Conservation (phyloP, 2,797 vertebrate species). For the Liparis tanakae region DNA sequence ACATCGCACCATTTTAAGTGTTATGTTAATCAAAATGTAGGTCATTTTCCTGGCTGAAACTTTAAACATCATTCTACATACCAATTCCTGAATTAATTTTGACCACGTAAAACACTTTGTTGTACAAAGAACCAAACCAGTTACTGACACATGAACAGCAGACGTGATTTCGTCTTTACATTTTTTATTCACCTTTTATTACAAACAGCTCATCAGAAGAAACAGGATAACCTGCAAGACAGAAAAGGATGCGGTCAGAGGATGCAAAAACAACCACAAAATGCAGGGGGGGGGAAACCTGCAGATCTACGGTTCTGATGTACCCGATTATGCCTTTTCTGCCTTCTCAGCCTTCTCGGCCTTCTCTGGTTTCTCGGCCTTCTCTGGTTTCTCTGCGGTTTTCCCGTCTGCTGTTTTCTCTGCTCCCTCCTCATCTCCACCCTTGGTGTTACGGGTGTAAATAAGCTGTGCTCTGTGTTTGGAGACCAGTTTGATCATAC, state of each 20-base stretch:
- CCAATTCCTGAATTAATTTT: background rate
- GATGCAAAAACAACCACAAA: background rate
- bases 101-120: background rate
- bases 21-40: background rate
- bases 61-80: background rate
- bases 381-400: too few relatives aligned
- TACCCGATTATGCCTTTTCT: slow-evolving; percentile 78
- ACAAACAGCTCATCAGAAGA: slow-evolving; percentile 70
- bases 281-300: fast-evolving
- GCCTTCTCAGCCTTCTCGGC: too few relatives aligned
- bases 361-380: too few relatives aligned
- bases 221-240: slow-evolving; percentile 70
- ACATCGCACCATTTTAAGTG: background rate
- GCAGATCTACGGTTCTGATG: background rate
- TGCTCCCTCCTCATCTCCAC: slow-evolving; percentile 88
- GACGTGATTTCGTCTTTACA: slow-evolving; percentile 49
- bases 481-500: slow-evolving; percentile 95
- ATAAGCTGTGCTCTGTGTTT: slow-evolving; percentile 96
- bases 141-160: background rate
- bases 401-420: slow-evolving; percentile 50
- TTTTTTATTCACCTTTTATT: slow-evolving; percentile 79
- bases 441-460: slow-evolving; percentile 96
- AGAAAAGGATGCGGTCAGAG: slow-evolving; percentile 18
- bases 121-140: background rate
- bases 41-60: background rate